Conservation (phyloP, 2,113 vertebrate genomes). For the Mesembrinibis cayennensis region DNA sequence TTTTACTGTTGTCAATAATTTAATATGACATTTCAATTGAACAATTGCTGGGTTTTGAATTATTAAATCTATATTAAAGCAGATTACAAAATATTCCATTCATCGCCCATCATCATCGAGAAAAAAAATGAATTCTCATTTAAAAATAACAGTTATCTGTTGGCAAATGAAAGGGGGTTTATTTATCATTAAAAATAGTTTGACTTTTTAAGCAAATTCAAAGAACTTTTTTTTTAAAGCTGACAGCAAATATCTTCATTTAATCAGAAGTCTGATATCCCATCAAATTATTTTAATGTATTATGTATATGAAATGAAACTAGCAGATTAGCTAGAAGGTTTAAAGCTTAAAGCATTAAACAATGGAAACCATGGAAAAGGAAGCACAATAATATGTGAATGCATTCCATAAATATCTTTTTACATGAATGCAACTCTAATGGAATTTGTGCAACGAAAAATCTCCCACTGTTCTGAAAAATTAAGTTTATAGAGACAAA, state of each 20-base stretch:
- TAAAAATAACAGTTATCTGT: not conserved
- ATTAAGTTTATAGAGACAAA: not conserved
- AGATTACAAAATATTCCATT: not conserved
- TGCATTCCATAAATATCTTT: not conserved
- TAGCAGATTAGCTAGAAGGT: not conserved
- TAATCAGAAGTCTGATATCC: not conserved
- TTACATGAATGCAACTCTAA: not conserved
- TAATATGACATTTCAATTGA: not conserved
- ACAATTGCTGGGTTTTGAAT: not conserved
- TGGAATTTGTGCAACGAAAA: not conserved
- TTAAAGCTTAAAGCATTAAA: not conserved
- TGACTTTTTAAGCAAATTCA: not conserved
- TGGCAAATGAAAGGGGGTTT: not conserved
- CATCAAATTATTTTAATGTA: not conserved
- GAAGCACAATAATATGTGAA: not conserved
- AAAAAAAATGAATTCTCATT: not conserved
- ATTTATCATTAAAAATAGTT: not conserved
- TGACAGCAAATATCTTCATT: not conserved
- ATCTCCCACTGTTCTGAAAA: not conserved
- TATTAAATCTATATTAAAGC: not conserved
- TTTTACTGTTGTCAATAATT: not conserved
- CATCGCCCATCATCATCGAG: not conserved
- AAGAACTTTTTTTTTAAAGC: not conserved
- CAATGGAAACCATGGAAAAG: not conserved
- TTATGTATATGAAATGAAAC: not conserved